These are phyloP conservation scores for Ricordea florida DNA, from an alignment of 92 coral and sea anemone species.

Conservation along the genomic window DNA sequence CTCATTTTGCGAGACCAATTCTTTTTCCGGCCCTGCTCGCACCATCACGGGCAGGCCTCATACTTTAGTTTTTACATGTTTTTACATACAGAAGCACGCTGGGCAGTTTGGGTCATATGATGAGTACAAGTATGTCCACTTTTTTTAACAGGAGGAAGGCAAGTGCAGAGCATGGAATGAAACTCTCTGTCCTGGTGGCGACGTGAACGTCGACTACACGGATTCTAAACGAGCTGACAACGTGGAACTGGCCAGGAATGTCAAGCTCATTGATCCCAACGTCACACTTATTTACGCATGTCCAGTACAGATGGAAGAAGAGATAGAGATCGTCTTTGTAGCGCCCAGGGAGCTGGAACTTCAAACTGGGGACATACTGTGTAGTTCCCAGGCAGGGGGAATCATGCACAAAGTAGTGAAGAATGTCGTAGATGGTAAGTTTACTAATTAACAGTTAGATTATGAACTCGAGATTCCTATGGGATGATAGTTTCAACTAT, in stretches of 20 bases:
- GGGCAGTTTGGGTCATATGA: neutral
- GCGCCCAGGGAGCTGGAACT: slow-evolving; percentile 20
- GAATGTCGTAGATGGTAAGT: slow-evolving; percentile 14
- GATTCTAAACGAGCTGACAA: slow-evolving; percentile 32
- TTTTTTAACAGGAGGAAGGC: neutral
- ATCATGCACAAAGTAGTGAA: slow-evolving; percentile 39
- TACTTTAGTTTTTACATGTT: neutral
- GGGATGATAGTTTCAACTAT: too few relatives aligned
- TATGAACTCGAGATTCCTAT: too few relatives aligned
- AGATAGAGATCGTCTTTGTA: slow-evolving; percentile 27
- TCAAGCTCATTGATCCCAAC: slow-evolving; percentile 55
- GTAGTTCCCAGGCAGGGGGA: slow-evolving; percentile 71
- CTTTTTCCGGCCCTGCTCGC: too few relatives aligned
- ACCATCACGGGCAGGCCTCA: neutral
- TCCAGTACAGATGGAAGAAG: slow-evolving; percentile 20
- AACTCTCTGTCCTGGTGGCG: slow-evolving; percentile 60
- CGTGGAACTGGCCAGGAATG: slow-evolving; percentile 37
- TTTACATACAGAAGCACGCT: neutral
- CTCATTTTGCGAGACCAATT: too few relatives aligned
- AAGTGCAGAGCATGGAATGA: slow-evolving; percentile 58
- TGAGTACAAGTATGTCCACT: neutral
- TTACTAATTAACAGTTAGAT: too few relatives aligned
- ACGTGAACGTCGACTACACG: slow-evolving; percentile 27
- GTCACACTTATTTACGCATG: slow-evolving; percentile 42
- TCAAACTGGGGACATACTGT: slow-evolving; percentile 28